Base-by-base conservation (phyloP, 2,797 vertebrate genomes). In the Enteromius afrohamiltoni region DNA sequence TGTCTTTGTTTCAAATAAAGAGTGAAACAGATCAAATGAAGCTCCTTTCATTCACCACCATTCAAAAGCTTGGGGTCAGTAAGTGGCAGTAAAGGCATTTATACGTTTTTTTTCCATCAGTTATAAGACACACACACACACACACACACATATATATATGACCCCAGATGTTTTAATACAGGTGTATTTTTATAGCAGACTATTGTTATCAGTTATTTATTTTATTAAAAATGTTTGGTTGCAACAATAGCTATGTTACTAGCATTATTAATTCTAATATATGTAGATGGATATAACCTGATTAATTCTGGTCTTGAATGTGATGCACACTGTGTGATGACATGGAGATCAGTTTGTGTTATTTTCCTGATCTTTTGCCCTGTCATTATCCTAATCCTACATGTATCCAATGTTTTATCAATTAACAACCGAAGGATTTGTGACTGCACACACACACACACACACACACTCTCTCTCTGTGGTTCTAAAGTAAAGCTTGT, bases 401-500 rank as follows among this genome's bases (percentile, higher is more conserved):
- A 42, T 42, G 13, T 69, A 13, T 69, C 10, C 4, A 16, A 8
- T 16, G 26, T 45, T 26, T 8, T 47, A 8, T 45, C 13, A 14
- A 4, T 23, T 47, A 70, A 70, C 45, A 70, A 16, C 68, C 16
- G 6, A 42, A 58, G 21, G 53, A 23, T 19, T 2, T 73, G 26
- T 73, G 49, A 31, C 0, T 0, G 14, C 14, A 31, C 37, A 1
- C 71, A 53, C 23, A 42, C 19, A 26, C 26, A 0, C 68, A 47
- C 21, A 21, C 3, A 21, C 73, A 19, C 76, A 64, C 58, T 21
- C 23, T 21, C 37, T 45, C n/a, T 5, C 5, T 8, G 17, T n/a
- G n/a, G n/a, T n/a, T 10, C 64, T 69, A 80, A 78, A 74, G 62
- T 55, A 78, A 85, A 45, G 70, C 58, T 34, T 62, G 84, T 78